Evolutionary conservation across 2,797 vertebrate genomes (phyloP).

Genomic region (Rachycentron canadum): DNA sequence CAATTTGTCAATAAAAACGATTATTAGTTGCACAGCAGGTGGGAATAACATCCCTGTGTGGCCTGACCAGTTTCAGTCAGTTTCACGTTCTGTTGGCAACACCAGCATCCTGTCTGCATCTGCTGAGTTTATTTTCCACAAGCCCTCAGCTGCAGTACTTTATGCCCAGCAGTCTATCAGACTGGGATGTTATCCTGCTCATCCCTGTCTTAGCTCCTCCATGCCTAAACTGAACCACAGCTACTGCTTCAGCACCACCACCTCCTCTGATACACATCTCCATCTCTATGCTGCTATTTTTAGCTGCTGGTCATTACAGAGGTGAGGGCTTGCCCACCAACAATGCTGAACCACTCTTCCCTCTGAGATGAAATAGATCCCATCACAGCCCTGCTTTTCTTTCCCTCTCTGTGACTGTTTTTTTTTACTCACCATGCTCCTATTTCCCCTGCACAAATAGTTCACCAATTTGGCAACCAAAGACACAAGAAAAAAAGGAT

Average conservation of each 20-base stretch:
- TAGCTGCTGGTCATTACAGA: slow-evolving; percentile 65
- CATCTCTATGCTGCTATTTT: slow-evolving; percentile 69
- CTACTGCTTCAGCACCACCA: slow-evolving; percentile 4
- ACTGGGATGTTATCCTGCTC: slow-evolving; percentile 1
- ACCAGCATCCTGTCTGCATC: slow-evolving; percentile 3
- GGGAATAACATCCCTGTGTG: neutral
- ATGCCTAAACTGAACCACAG: slow-evolving; percentile 34
- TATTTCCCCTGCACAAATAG: slow-evolving; percentile 21
- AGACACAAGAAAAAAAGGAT: slow-evolving; percentile 1
- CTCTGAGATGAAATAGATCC: slow-evolving; percentile 47
- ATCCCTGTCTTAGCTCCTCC: slow-evolving; percentile 24
- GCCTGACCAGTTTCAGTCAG: no score
- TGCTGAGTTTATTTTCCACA: neutral
- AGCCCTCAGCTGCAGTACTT: neutral
- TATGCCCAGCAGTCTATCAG: slow-evolving; percentile 21
- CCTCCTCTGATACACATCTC: slow-evolving; percentile 43
- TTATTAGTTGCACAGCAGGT: neutral
- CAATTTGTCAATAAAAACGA: neutral
- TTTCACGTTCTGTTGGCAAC: neutral
- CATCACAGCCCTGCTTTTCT: slow-evolving; percentile 33
- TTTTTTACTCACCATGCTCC: neutral
- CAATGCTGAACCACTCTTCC: slow-evolving; percentile 36
- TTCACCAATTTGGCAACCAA: slow-evolving; percentile 11
- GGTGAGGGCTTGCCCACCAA: slow-evolving; percentile 60
- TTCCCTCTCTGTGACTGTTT: slow-evolving; percentile 7